A percentile compares a stretch with the other conserved stretches of the same genome.
Evolutionary conservation across 2,113 vertebrate genomes (phyloP).

Genomic region (Corythornis vintsioides): DNA sequence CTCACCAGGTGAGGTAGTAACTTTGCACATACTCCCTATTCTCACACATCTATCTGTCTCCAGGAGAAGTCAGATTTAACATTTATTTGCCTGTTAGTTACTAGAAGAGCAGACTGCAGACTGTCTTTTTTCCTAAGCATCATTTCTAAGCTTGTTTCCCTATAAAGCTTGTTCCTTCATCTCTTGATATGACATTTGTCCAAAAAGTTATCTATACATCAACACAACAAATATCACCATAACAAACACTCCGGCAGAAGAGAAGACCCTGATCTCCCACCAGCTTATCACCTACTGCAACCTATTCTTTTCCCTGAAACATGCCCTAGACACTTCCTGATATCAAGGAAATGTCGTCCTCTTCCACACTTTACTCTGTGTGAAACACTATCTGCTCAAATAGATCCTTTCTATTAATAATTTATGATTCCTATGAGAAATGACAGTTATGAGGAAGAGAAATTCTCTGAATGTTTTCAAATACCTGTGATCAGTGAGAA

Average conservation of each 20-base stretch:
- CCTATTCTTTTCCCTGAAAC: neutral
- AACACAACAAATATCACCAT: too few relatives aligned
- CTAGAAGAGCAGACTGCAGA: neutral
- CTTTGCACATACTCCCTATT: neutral
- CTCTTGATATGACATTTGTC: neutral
- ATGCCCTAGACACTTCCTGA: neutral
- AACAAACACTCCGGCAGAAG: neutral
- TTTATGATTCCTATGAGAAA: neutral
- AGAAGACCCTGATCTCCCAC: neutral
- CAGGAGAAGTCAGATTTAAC: neutral
- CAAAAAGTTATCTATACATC: neutral
- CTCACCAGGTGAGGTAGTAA: neutral
- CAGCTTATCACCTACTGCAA: neutral
- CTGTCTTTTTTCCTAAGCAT: neutral
- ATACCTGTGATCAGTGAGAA: neutral
- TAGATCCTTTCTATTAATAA: neutral
- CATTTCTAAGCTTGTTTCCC: neutral
- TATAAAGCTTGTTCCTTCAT: neutral
- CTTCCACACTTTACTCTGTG: neutral
- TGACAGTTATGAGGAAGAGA: fast-evolving
- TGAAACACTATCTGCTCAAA: neutral
- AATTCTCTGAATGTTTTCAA: neutral
- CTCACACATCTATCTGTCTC: neutral
- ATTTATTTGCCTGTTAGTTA: neutral
- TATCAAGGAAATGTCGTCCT: neutral